Base-by-base conservation (phyloP, 2,113 vertebrate genomes). In the Hyperoodon ampullatus region DNA sequence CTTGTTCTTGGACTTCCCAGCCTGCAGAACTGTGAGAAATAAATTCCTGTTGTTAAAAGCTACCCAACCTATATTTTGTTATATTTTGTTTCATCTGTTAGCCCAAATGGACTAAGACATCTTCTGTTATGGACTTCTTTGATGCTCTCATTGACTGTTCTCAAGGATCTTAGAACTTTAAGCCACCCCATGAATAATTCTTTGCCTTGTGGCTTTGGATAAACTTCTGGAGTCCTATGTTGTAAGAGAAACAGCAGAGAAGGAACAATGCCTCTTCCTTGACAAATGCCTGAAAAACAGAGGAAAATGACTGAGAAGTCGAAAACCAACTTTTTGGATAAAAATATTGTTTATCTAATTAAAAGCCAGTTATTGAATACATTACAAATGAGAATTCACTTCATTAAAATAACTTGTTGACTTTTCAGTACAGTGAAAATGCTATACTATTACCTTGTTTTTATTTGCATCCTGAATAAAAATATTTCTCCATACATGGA, bases 191-290 rank as follows among this genome's bases (percentile, higher is more conserved):
- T 4, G 10, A 82, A 24, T 55, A 65, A 81, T 84, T 84, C 21
- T 72, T 93, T 96, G 83, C 39, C 50, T 86, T 33, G 21, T 68
- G 66, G 30, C 39, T 92, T 88, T 96, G 83, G 13, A 55, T 89
- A 82, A 65, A 82, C 18, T 82, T 88, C 28, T 58, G 60, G n/a
- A 39, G 28, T 68, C 8, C 26, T 71, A 3, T 16, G 11, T 65
- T 47, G 26, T 74, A 90, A 83, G 55, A 90, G 14, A 15, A 93
- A 18, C 18, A 14, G 4, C 10, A 39, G 50, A 80, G 6, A 42
- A 81, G 47, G 24, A 80, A 84, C 33, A 89, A 3, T 6, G 39
- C 9, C 13, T 77, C 55, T 82, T 82, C 21, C 35, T 55, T n/a
- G 55, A 39, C 39, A 82, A 86, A 82, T 47, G n/a, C 8, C 28